phyloP scores from a whole-genome alignment of 2,797 vertebrate species.

The Zalophus californianus region DNA sequence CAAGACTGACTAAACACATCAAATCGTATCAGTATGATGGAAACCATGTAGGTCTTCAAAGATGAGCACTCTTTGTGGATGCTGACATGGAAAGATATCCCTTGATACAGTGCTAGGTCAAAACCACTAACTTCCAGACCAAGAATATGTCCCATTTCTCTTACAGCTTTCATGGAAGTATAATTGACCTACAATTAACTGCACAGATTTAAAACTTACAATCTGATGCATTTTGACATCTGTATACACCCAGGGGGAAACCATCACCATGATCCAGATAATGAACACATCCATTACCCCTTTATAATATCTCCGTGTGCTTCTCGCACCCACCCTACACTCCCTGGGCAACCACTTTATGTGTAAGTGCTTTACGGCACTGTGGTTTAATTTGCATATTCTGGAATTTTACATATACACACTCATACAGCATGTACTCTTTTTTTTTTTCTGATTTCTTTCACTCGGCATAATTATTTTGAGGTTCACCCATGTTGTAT shows the following conservation, averaged over 20 bases:
- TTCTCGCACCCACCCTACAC: fast-evolving
- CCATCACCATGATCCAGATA: not conserved
- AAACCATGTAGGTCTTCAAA: not conserved
- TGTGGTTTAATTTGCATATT: not conserved
- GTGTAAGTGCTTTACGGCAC: not conserved
- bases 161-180: not conserved
- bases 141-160: not conserved
- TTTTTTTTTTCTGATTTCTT: not conserved
- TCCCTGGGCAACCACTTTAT: not conserved
- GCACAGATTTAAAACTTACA: not conserved
- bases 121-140: not conserved
- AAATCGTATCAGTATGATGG: not conserved
- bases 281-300: not conserved
- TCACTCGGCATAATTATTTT: not conserved
- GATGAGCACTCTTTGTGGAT: not conserved
- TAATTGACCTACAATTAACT: not conserved
- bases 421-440: not conserved
- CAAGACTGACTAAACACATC: not conserved
- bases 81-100: too few species aligned
- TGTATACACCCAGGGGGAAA: not conserved
- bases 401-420: not conserved
- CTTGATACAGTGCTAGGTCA: not conserved
- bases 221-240: not conserved
- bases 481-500: not conserved
- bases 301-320: not conserved